A percentile compares a stretch with the other conserved stretches of the same genome.
These are phyloP conservation scores for Steromphala cineraria DNA, from an alignment of 2,888 invertebrate species.

Conservation along the genomic window DNA sequence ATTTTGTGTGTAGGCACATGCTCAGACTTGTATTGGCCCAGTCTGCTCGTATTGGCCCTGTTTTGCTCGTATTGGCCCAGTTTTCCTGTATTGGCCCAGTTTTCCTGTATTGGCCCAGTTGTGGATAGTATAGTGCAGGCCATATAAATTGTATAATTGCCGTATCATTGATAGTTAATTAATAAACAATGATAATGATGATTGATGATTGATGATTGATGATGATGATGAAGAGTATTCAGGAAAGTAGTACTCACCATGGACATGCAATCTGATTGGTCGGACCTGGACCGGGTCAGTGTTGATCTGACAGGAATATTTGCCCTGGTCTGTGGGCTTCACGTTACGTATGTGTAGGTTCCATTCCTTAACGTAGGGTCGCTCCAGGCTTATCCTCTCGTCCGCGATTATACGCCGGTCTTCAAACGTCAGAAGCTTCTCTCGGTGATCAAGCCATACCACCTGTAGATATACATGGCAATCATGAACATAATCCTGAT, in stretches of 20 bases:
- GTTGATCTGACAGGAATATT: conserved; percentile 72
- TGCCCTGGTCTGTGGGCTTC: conserved; percentile 62
- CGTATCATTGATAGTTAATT: too few relatives aligned
- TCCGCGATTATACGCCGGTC: conserved; percentile 68
- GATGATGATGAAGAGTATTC: not conserved
- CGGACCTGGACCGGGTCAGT: conserved; percentile 69
- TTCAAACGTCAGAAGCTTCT: conserved; percentile 59
- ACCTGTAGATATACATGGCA: conserved; percentile 52
- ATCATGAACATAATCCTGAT: too few relatives aligned
- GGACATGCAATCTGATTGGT: conserved; percentile 66
- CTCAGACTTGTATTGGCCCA: too few relatives aligned
- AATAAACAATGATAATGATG: too few relatives aligned
- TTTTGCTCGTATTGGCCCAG: too few relatives aligned
- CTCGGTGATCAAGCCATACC: conserved; percentile 67
- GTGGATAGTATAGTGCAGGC: too few relatives aligned
- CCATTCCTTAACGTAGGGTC: conserved; percentile 70
- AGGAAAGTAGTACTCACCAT: conserved; percentile 57
- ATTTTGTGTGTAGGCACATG: too few relatives aligned
- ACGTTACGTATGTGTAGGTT: conserved; percentile 69
- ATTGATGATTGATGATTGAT: too few relatives aligned
- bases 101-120: too few relatives aligned
- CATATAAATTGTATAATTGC: too few relatives aligned
- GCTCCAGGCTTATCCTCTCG: conserved; percentile 68
- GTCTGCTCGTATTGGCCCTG: too few relatives aligned
- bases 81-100: too few relatives aligned